A percentile compares a stretch with the other conserved stretches of the same genome.
These are phyloP conservation scores for Ridgeia piscesae DNA, from an alignment of 1,140 invertebrate genomes.

Conservation along the genomic window DNA sequence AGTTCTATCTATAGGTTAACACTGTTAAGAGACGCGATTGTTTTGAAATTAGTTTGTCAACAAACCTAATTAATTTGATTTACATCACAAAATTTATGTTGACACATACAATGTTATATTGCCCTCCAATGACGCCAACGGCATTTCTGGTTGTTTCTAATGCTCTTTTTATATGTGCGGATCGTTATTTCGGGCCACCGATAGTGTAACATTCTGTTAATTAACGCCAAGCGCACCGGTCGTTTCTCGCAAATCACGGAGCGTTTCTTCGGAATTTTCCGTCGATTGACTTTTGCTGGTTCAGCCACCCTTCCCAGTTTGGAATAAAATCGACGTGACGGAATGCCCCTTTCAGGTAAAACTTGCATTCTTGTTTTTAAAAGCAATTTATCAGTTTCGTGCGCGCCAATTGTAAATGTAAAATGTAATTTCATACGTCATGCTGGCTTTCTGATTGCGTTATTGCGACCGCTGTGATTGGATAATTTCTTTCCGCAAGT, in stretches of 20 bases:
- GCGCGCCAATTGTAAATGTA: background rate
- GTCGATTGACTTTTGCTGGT: background rate
- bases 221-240: background rate
- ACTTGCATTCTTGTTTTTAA: background rate
- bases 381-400: background rate
- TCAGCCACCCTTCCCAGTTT: background rate
- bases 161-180: no score
- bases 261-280: background rate
- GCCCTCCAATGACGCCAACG: no score
- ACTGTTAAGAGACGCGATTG: background rate
- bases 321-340: constrained; percentile 4
- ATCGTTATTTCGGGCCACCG: background rate
- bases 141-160: no score
- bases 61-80: background rate
- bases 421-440: background rate
- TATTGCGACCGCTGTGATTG: background rate
- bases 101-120: background rate
- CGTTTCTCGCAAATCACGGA: background rate
- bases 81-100: background rate
- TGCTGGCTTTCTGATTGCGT: background rate
- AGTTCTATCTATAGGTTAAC: background rate
- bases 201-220: background rate
- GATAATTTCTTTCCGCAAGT: background rate
- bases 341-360: background rate
- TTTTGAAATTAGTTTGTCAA: background rate